A percentile compares a stretch with the other conserved stretches of the same genome.
phyloP scores from a whole-genome alignment of 2,113 vertebrate genomes.

The Neogobius melanostomus region DNA sequence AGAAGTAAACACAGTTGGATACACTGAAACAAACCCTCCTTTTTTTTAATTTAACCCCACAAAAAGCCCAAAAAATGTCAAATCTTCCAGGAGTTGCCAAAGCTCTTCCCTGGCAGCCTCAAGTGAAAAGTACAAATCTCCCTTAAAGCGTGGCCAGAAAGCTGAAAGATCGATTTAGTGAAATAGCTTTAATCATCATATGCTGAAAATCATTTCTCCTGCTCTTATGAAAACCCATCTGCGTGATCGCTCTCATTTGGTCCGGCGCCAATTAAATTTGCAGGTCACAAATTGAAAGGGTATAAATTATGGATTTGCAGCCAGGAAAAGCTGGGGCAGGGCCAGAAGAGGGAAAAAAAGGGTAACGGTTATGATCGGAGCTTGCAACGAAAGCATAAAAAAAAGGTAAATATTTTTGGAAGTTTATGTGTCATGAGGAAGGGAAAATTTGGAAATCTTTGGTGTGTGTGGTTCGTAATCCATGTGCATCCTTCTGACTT shows the following conservation, averaged over 20 bases:
- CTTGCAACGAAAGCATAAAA: no score
- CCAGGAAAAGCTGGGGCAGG: conserved; percentile 21
- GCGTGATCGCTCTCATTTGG: conserved; percentile 13
- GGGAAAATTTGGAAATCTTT: neutral
- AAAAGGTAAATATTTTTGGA: no score
- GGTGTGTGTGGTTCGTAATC: conserved; percentile 15
- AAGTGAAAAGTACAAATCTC: neutral
- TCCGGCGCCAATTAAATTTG: conserved; percentile 36
- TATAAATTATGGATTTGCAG: conserved; percentile 27
- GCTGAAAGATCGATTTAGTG: conserved; percentile 10
- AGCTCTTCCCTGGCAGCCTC: neutral
- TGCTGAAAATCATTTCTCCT: conserved; percentile 12
- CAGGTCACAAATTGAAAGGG: conserved; percentile 33
- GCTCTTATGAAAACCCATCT: conserved; percentile 20
- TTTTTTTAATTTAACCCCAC: no score
- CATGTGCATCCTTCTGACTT: conserved; percentile 31
- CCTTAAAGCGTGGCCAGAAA: neutral
- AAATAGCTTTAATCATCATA: conserved; percentile 38
- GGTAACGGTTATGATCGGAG: no score
- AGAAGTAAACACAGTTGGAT: no score
- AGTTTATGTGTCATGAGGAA: neutral
- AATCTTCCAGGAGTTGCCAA: neutral
- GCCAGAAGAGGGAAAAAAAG: conserved; percentile 8
- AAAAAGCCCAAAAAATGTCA: neutral
- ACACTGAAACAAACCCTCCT: no score